Evolutionary conservation across 2,888 invertebrate genomes (phyloP).

Genomic region (Apantesis nais): DNA sequence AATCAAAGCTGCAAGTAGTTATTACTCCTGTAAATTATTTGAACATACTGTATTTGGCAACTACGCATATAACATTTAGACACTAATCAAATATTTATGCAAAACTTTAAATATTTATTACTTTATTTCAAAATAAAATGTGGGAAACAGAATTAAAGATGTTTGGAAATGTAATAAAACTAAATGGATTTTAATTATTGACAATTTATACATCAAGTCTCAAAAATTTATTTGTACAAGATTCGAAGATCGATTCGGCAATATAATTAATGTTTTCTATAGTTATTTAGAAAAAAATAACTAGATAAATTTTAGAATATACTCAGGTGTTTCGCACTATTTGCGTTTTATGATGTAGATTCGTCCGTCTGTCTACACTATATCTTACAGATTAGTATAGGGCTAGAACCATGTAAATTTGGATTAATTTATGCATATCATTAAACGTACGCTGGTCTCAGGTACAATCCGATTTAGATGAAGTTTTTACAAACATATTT

Average conservation of each 20-base stretch:
- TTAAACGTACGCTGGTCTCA: too few species aligned
- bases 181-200: slow-evolving; percentile 15
- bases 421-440: too few species aligned
- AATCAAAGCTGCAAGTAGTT: slow-evolving; percentile 27
- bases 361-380: too few species aligned
- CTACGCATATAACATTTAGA: slow-evolving; percentile 11
- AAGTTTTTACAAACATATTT: too few species aligned
- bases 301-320: not conserved
- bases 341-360: too few species aligned
- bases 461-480: too few species aligned
- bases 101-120: slow-evolving; percentile 8
- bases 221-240: not conserved
- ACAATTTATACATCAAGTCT: slow-evolving; percentile 13
- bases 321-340: not conserved
- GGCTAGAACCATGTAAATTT: too few species aligned
- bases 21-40: slow-evolving; percentile 36
- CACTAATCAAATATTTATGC: slow-evolving; percentile 18
- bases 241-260: not conserved
- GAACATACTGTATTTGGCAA: slow-evolving; percentile 23
- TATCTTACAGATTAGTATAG: too few species aligned
- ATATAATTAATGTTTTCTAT: not conserved
- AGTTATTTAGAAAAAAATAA: not conserved
- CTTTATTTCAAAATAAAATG: slow-evolving; percentile 12
- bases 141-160: slow-evolving; percentile 9
- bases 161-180: slow-evolving; percentile 12